phyloP scores from a whole-genome alignment of 2,797 vertebrate species.

The Rhinogobio ventralis region DNA sequence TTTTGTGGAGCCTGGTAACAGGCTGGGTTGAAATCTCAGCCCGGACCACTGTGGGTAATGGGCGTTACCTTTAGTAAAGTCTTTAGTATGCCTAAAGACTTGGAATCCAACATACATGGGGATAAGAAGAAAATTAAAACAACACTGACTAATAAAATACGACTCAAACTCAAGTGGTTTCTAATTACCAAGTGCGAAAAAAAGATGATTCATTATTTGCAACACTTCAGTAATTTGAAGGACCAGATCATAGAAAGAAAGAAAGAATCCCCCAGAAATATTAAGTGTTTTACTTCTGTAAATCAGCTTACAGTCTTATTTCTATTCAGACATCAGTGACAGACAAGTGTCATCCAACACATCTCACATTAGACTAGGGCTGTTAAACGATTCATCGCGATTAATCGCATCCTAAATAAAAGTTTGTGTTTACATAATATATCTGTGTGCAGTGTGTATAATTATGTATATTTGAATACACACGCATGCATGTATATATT shows the following conservation, averaged over 20 bases:
- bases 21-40: conserved; percentile 15
- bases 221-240: conserved; percentile 12
- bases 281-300: background rate
- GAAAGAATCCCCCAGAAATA: background rate
- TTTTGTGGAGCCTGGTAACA: conserved; percentile 2
- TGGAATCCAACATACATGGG: background rate
- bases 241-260: background rate
- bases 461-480: too few relatives aligned
- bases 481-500: too few relatives aligned
- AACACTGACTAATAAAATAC: background rate
- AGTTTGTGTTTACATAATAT: too few relatives aligned
- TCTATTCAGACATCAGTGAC: background rate
- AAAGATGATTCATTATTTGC: background rate
- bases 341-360: background rate
- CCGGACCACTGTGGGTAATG: background rate
- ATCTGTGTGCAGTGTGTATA: too few relatives aligned
- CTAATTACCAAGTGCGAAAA: background rate
- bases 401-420: too few relatives aligned
- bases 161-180: conserved; percentile 15
- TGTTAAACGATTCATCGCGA: too few relatives aligned
- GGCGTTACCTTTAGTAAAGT: too few relatives aligned
- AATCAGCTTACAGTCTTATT: conserved; percentile 2
- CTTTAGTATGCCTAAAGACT: background rate
- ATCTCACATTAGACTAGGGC: background rate
- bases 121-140: background rate